Evolutionary conservation across 2,888 invertebrate species (phyloP), one percentile per base, ranked within the genome.

Genomic region (Acleris emargana): DNA sequence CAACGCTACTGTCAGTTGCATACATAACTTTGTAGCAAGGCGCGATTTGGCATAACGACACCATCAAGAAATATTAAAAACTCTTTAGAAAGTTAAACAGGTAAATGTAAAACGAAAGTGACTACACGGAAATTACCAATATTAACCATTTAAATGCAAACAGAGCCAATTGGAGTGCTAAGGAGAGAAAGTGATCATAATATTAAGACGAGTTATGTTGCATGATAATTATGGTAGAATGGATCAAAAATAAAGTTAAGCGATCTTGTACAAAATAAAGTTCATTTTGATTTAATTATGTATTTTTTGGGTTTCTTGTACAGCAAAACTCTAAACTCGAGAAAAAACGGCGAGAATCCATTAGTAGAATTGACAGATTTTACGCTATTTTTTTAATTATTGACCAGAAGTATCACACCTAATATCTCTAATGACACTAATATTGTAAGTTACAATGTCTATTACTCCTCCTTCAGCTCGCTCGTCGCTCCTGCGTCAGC

Each of bases 51-150:
- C 50, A 55, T 58, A 45, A 57, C 51, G 52, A 61, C 51, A 52
- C 45, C 57, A 52, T 61, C 55, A 32, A 66, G 60, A 69, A 57
- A 67, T 61, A 69, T 70, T 72, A 72, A 69, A 70, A 72, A 55
- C 38, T 71, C 59, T 73, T 72, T 73, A 74, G 74, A 76, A 73
- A 74, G 74, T 70, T 60, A 68, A 59, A 64, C 62, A n/a, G 51
- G 62, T 64, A 61, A 62, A 68, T 70, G 64, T 67, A 64, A 69
- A 63, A 69, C 69, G 67, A 68, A 69, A 70, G 63, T 57, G 69
- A 68, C 68, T 53, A 62, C 57, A 32, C 49, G 62, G 62, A 69
- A 70, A 69, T 66, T 61, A 67, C 69, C 59, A 51, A 67, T 61
- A 68, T 63, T 64, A 68, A 50, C 64, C 64, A 60, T 67, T 63